A percentile compares a stretch with the other conserved stretches of the same genome.
Evolutionary conservation across 2,888 invertebrate genomes (phyloP).

Genomic region (Arge pagana): DNA sequence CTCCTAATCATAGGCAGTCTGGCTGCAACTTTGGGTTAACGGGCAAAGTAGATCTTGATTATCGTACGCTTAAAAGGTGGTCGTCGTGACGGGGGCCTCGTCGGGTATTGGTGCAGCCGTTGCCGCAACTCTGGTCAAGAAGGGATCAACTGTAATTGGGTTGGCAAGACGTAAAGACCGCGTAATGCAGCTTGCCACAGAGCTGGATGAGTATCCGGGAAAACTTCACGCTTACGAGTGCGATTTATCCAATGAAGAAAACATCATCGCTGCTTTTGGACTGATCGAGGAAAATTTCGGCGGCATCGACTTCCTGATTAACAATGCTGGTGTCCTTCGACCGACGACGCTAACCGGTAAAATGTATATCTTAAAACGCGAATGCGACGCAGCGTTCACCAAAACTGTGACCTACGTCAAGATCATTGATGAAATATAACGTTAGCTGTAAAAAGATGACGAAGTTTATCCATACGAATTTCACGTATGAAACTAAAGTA

Average conservation of each 20-base stretch:
- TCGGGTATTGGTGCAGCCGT: constrained; percentile 65
- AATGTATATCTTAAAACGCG: too few relatives aligned
- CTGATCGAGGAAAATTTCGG: constrained; percentile 44
- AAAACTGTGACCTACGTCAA: too few relatives aligned
- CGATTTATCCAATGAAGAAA: constrained; percentile 36
- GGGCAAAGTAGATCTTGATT: too few relatives aligned
- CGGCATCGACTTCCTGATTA: constrained; percentile 58
- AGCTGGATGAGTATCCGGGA: constrained; percentile 34
- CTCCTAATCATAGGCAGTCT: too few relatives aligned
- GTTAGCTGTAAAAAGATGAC: too few relatives aligned
- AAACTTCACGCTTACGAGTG: constrained; percentile 46
- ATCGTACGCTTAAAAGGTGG: too few relatives aligned
- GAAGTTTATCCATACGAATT: too few relatives aligned
- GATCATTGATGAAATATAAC: too few relatives aligned
- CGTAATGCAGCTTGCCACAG: constrained; percentile 45
- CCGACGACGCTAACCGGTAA: constrained; percentile 30
- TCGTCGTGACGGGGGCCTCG: constrained; percentile 69
- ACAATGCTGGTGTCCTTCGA: constrained; percentile 57
- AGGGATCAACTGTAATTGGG: constrained; percentile 63
- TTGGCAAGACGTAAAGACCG: constrained; percentile 60
- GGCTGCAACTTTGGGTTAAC: too few relatives aligned
- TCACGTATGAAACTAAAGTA: too few relatives aligned
- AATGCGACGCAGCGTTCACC: too few relatives aligned
- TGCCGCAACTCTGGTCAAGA: constrained; percentile 55
- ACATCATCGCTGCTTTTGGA: constrained; percentile 37